Evolutionary conservation across 2,797 vertebrate genomes (phyloP).

Genomic region (Pitangus sulphuratus): DNA sequence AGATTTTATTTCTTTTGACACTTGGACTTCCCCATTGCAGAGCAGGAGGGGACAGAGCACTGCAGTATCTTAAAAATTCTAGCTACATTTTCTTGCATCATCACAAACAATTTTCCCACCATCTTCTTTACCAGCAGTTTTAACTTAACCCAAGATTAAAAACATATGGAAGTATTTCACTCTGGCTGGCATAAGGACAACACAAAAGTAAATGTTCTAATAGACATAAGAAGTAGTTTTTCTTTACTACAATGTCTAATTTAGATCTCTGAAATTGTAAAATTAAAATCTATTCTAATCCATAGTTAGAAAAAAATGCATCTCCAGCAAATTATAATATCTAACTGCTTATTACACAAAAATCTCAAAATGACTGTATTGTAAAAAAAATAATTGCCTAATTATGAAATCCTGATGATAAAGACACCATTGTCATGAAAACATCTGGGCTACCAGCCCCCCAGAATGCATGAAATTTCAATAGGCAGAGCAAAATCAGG

Average conservation of each 20-base stretch:
- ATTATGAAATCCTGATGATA: conserved; percentile 46
- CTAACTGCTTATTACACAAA: conserved; percentile 50
- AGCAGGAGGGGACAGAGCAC: not conserved
- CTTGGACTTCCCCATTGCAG: not conserved
- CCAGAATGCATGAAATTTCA: conserved; percentile 17
- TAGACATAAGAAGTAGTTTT: conserved; percentile 20
- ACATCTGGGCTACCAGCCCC: conserved; percentile 49
- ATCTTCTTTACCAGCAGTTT: not conserved
- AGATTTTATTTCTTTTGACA: not conserved
- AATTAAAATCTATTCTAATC: conserved; percentile 59
- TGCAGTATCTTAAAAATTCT: not conserved
- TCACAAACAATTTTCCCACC: not conserved
- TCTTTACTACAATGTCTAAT: conserved; percentile 45
- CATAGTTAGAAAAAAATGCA: conserved; percentile 4
- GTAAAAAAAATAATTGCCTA: conserved; percentile 58
- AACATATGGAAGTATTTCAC: conserved; percentile 17
- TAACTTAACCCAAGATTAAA: conserved; percentile 40
- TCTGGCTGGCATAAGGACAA: not conserved
- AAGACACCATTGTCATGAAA: conserved; percentile 57
- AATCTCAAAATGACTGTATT: conserved; percentile 32
- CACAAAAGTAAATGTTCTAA: not conserved
- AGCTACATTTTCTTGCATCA: not conserved
- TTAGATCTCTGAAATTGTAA: conserved; percentile 46
- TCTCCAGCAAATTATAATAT: conserved; percentile 35
- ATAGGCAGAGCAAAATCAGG: conserved; percentile 15